These are phyloP conservation scores for Fragum whitleyi DNA, from an alignment of 2,888 invertebrate genomes.

Conservation along the genomic window DNA sequence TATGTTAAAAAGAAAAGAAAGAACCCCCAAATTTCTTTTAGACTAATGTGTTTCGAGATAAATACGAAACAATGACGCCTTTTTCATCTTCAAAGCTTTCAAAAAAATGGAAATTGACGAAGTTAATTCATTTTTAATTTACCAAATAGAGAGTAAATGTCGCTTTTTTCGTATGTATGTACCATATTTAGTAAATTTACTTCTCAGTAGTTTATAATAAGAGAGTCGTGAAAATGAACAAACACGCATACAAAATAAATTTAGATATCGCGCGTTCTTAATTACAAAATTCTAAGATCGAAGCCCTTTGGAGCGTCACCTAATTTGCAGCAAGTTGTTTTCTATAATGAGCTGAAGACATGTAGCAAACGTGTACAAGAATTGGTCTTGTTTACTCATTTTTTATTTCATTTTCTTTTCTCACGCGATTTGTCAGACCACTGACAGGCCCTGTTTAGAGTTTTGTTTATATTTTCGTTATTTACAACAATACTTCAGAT, in stretches of 20 bases:
- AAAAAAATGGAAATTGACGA: no score
- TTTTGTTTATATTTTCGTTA: conserved; percentile 31
- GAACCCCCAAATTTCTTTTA: no score
- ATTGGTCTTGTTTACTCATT: conserved; percentile 20
- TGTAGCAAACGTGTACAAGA: conserved; percentile 18
- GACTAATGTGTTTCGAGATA: no score
- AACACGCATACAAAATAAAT: background rate
- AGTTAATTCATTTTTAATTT: no score
- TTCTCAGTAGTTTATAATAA: no score
- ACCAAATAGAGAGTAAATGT: no score
- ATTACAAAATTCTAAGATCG: background rate
- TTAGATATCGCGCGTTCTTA: conserved; percentile 11
- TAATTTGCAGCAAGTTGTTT: conserved; percentile 26
- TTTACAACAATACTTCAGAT: conserved; percentile 18
- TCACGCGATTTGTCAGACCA: conserved; percentile 29
- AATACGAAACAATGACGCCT: no score
- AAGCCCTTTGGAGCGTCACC: background rate
- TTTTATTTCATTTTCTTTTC: conserved; percentile 13
- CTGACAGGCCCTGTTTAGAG: conserved; percentile 9
- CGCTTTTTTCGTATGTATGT: no score
- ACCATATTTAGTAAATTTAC: no score
- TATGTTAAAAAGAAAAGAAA: no score
- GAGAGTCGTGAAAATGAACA: no score
- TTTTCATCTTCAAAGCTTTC: no score
- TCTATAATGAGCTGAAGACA: conserved; percentile 22